These are phyloP conservation scores for Tetramorium parvispinum DNA, from an alignment of 1,140 invertebrate species.

Conservation along the genomic window DNA sequence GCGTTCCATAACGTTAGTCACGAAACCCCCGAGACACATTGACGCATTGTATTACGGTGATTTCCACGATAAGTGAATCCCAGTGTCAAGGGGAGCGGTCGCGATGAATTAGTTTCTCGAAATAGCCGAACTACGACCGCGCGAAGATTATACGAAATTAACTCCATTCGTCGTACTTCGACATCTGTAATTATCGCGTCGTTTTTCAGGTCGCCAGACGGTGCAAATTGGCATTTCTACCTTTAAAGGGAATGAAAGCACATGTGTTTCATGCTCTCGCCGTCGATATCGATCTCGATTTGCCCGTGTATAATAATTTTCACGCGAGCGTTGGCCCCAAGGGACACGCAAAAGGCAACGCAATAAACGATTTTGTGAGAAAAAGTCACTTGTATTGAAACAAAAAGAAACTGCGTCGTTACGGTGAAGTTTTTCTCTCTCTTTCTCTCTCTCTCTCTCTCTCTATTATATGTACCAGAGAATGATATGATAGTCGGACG, in stretches of 20 bases:
- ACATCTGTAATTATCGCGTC: conserved; percentile 39
- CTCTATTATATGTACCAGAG: neutral
- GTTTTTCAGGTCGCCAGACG: neutral
- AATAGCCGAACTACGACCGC: conserved; percentile 16
- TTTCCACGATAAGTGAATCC: conserved; percentile 62
- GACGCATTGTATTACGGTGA: conserved; percentile 58
- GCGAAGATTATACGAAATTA: conserved; percentile 31
- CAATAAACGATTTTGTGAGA: neutral
- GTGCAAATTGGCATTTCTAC: conserved; percentile 12
- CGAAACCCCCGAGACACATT: conserved; percentile 59
- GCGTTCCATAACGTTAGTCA: conserved; percentile 62
- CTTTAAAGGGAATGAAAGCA: neutral
- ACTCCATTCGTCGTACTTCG: neutral
- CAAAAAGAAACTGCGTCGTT: neutral
- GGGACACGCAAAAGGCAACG: neutral
- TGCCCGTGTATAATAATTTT: neutral
- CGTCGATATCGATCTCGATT: conserved; percentile 10
- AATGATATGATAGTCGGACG: conserved; percentile 17
- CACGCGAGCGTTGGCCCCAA: neutral
- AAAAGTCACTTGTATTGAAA: neutral
- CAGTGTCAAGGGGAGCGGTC: conserved; percentile 45
- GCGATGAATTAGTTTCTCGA: conserved; percentile 39
- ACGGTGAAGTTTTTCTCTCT: neutral
- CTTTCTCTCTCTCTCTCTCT: neutral
- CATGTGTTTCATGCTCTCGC: neutral